A percentile compares a stretch with the other conserved stretches of the same genome.
Evolutionary conservation across 2,888 invertebrate species (phyloP).

Genomic region (Tachina lurida): DNA sequence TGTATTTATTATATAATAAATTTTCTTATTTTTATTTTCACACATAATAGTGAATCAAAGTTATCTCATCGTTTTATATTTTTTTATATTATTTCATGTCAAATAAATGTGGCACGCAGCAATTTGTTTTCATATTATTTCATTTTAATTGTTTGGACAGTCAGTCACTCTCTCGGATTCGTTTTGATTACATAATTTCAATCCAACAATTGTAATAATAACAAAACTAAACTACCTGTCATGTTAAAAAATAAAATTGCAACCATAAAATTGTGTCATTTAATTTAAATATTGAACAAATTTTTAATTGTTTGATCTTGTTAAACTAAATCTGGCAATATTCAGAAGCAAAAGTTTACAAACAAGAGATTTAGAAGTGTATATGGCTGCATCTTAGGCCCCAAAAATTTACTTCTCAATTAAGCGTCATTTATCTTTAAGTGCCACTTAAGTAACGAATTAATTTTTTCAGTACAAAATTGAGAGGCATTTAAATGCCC

Average conservation of each 20-base stretch:
- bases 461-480: no score
- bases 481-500: no score
- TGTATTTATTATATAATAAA: slow-evolving; percentile 57
- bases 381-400: no score
- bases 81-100: slow-evolving; percentile 46
- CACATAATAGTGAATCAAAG: slow-evolving; percentile 44
- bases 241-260: background rate
- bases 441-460: no score
- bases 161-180: background rate
- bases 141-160: slow-evolving; percentile 43
- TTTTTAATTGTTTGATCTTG: background rate
- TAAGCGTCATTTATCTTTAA: no score
- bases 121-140: slow-evolving; percentile 17
- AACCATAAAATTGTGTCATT: background rate
- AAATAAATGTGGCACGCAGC: slow-evolving; percentile 43
- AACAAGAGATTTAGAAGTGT: background rate
- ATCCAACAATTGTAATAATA: background rate
- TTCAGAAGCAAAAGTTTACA: background rate
- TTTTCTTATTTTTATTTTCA: slow-evolving; percentile 22
- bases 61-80: slow-evolving; percentile 56
- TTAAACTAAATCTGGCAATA: background rate
- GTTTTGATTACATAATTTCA: slow-evolving; percentile 36
- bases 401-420: no score
- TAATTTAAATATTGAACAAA: no score
- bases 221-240: background rate